A percentile compares a stretch with the other conserved stretches of the same genome.
phyloP scores from a whole-genome alignment of 2,888 invertebrate species.

The Pyralis farinalis region DNA sequence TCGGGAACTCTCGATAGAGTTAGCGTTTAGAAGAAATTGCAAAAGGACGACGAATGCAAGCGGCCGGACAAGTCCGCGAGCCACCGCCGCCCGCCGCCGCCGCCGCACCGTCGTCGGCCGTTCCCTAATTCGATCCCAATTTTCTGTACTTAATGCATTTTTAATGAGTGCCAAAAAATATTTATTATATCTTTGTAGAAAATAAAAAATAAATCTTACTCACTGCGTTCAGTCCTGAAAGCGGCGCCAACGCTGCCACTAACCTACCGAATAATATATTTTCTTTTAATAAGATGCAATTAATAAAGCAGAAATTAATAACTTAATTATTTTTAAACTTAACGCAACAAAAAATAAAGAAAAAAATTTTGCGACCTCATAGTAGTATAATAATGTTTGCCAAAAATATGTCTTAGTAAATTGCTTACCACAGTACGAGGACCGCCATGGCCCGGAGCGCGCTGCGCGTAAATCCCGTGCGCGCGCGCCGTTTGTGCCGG shows the following conservation, averaged over 20 bases:
- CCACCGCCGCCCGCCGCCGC: slow-evolving; percentile 29
- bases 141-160: neutral
- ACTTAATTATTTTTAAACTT: slow-evolving; percentile 12
- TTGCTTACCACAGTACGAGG: slow-evolving; percentile 71
- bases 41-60: slow-evolving; percentile 64
- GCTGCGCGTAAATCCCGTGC: slow-evolving; percentile 75
- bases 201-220: slow-evolving; percentile 32
- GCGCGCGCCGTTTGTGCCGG: slow-evolving; percentile 77
- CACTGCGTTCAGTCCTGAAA: slow-evolving; percentile 59
- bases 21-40: slow-evolving; percentile 60
- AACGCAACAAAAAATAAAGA: neutral
- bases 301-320: neutral
- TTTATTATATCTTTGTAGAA: slow-evolving; percentile 30
- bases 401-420: slow-evolving; percentile 5
- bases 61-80: slow-evolving; percentile 49
- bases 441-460: slow-evolving; percentile 76
- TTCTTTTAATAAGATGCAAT: slow-evolving; percentile 4
- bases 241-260: slow-evolving; percentile 59
- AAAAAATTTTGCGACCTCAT: neutral
- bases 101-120: slow-evolving; percentile 29
- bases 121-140: slow-evolving; percentile 37
- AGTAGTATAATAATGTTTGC: neutral
- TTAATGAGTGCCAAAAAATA: neutral
- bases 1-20: slow-evolving; percentile 23
- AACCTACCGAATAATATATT: slow-evolving; percentile 45